These are phyloP conservation scores for Recurvirostra avosetta DNA, from an alignment of 2,113 vertebrate genomes.

Conservation along the genomic window DNA sequence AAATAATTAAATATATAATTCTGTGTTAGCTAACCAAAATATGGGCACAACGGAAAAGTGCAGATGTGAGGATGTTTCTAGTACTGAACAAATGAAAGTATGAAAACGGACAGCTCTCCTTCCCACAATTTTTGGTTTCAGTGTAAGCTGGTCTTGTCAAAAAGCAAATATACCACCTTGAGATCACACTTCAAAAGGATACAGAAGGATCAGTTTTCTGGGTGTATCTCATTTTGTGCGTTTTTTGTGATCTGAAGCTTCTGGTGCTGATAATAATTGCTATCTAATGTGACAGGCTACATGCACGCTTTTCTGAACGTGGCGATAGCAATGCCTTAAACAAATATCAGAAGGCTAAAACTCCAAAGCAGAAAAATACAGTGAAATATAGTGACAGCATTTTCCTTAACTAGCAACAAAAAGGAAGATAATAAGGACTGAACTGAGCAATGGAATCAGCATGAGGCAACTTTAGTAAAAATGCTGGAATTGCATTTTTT, in stretches of 20 bases:
- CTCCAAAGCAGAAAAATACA: background rate
- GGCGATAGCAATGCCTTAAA: background rate
- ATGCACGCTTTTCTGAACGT: fast-evolving
- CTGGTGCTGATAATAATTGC: conserved; percentile 23
- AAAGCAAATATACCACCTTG: background rate
- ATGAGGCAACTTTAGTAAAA: background rate
- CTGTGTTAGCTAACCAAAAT: background rate
- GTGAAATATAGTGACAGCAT: background rate
- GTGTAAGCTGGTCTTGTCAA: background rate
- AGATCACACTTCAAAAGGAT: background rate
- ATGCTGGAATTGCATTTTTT: background rate
- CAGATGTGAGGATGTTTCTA: background rate
- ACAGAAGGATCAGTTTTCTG: fast-evolving
- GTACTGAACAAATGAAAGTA: background rate
- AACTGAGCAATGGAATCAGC: background rate
- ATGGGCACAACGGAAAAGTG: background rate
- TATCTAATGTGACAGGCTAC: conserved; percentile 22
- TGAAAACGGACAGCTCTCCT: background rate
- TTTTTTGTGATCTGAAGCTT: background rate
- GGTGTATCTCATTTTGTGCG: background rate
- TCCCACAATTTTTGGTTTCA: background rate
- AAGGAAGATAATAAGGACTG: background rate
- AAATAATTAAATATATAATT: background rate
- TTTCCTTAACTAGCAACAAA: background rate
- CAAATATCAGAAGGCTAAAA: background rate